Conservation (phyloP, 2,113 vertebrate genomes). For the Montifringilla adamsi region DNA sequence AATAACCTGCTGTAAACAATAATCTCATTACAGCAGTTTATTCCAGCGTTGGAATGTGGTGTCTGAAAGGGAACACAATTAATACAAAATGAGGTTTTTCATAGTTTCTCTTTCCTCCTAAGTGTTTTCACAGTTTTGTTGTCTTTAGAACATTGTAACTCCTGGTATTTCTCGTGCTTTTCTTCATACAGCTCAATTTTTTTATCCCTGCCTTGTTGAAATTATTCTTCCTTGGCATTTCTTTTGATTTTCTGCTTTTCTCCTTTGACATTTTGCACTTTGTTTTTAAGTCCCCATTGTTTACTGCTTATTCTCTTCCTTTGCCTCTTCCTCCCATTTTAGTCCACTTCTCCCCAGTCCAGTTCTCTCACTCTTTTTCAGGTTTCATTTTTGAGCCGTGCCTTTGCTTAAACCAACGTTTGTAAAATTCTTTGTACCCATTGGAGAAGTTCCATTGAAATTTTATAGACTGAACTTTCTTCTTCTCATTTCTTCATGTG, state of each 20-base stretch:
- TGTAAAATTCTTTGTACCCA: not conserved
- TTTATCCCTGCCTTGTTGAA: not conserved
- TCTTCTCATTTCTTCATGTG: not conserved
- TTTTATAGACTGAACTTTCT: not conserved
- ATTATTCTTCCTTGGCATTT: not conserved
- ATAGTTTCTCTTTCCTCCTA: not conserved
- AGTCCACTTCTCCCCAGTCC: not conserved
- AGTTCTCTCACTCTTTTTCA: not conserved
- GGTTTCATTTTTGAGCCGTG: not conserved
- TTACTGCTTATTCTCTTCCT: not conserved
- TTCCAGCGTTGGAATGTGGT: not conserved
- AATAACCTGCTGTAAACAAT: slow-evolving; percentile 26
- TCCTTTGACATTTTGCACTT: not conserved
- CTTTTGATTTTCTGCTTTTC: not conserved
- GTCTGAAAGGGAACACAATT: not conserved
- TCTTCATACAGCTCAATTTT: not conserved
- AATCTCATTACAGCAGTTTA: not conserved
- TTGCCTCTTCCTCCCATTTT: not conserved
- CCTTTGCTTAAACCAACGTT: fast-evolving
- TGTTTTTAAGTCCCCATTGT: not conserved
- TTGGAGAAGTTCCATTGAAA: not conserved
- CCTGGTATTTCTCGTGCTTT: not conserved
- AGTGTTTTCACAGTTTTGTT: not conserved
- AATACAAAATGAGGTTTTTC: not conserved
- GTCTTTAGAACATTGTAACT: not conserved